Conservation (phyloP, 2,888 invertebrate species). For the Chromoteleia sp. region DNA sequence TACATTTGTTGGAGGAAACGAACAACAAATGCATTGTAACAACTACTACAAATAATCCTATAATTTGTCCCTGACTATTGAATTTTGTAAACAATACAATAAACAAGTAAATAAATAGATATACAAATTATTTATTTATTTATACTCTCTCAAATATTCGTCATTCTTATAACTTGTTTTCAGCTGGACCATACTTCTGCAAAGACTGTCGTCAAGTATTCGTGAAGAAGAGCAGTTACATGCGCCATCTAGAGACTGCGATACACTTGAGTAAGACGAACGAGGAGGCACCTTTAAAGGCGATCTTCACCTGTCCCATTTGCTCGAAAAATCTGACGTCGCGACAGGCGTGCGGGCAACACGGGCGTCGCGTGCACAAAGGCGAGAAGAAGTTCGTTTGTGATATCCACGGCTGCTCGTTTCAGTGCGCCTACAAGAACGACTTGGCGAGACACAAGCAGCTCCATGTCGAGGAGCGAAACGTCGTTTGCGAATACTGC, state of each 20-base stretch:
- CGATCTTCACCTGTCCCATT: slow-evolving; percentile 77
- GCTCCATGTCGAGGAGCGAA: slow-evolving; percentile 79
- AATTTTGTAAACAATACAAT: too few relatives aligned
- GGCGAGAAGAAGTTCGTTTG: slow-evolving; percentile 78
- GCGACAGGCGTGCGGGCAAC: slow-evolving; percentile 79
- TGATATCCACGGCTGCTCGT: slow-evolving; percentile 78
- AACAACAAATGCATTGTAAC: too few relatives aligned
- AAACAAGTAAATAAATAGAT: too few relatives aligned
- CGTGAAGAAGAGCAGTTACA: slow-evolving; percentile 75
- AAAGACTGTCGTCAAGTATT: slow-evolving; percentile 76
- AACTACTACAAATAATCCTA: too few relatives aligned
- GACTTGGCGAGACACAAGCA: slow-evolving; percentile 80
- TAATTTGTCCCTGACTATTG: too few relatives aligned
- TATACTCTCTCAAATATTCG: too few relatives aligned
- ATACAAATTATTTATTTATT: too few relatives aligned
- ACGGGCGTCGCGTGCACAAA: slow-evolving; percentile 79
- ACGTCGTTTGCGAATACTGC: slow-evolving; percentile 82
- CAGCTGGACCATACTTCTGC: slow-evolving; percentile 75
- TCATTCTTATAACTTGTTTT: not conserved
- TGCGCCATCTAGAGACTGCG: slow-evolving; percentile 75
- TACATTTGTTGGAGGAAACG: too few relatives aligned
- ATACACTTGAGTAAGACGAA: slow-evolving; percentile 74
- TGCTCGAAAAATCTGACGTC: slow-evolving; percentile 80
- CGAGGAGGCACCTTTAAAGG: slow-evolving; percentile 75
- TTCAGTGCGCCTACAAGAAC: slow-evolving; percentile 79